Evolutionary conservation across 2,113 vertebrate species (phyloP).

Genomic region (Columba janthina): DNA sequence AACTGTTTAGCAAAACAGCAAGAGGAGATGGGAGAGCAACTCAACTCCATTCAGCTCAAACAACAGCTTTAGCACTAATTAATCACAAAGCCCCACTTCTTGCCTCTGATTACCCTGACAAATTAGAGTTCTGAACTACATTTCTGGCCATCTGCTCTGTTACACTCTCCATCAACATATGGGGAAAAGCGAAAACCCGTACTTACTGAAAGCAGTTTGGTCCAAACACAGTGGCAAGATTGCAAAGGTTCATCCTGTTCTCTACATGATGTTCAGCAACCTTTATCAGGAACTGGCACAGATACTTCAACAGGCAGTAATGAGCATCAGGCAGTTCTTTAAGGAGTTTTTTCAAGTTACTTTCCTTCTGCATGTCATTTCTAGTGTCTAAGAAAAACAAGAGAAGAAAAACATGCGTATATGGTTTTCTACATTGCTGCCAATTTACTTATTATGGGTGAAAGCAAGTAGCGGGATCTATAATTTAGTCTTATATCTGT

Average conservation of each 20-base stretch:
- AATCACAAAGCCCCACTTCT: neutral
- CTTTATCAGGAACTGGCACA: slow-evolving; percentile 87
- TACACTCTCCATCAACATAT: neutral
- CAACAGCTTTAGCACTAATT: neutral
- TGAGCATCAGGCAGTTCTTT: slow-evolving; percentile 83
- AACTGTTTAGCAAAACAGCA: neutral
- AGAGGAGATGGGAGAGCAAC: neutral
- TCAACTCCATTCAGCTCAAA: neutral
- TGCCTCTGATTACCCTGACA: neutral
- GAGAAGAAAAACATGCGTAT: neutral
- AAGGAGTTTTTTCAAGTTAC: slow-evolving; percentile 77
- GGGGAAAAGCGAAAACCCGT: neutral
- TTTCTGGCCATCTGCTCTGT: neutral
- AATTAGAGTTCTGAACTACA: neutral
- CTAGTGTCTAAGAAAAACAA: slow-evolving; percentile 56
- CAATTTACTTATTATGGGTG: neutral
- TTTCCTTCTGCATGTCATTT: slow-evolving; percentile 71
- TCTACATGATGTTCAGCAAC: slow-evolving; percentile 83
- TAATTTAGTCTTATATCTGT: neutral
- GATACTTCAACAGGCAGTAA: slow-evolving; percentile 85
- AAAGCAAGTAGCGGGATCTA: neutral
- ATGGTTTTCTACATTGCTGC: neutral
- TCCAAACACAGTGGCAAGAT: slow-evolving; percentile 91
- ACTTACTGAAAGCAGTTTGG: slow-evolving; percentile 95
- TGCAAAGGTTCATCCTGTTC: slow-evolving; percentile 88